Evolutionary conservation across 2,888 invertebrate genomes (phyloP), one percentile per base, ranked within the genome.

Genomic region (Caenorhabditis sp.): DNA sequence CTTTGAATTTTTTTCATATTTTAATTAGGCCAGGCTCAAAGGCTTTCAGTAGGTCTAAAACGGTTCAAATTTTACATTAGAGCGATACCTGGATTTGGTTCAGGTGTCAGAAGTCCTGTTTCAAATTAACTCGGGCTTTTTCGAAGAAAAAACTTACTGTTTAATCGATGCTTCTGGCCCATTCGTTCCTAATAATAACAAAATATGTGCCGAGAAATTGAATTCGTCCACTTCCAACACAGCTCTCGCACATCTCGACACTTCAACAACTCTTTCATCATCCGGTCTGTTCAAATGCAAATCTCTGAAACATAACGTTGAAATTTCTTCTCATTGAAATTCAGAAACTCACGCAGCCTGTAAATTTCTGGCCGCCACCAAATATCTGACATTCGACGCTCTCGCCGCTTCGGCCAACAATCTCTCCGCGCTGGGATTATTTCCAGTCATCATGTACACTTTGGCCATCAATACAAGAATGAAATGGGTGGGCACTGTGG

Each of bases 391-490:
- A 12, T 60, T 64, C 4, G 31, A 10, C 31, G 64, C 63, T 38
- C 62, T 62, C 0, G 65, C 62, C 0, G 73, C 73, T 27, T 73
- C 62, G 1, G 61, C 27, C 14, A 73, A 20, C 38, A 72, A 59
- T 52, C 57, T 57, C 14, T 50, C 49, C 14, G 72, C 67, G 17
- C 62, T 64, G 23, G 63, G 58, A 21, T 20, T 21, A 36, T 72
- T 72, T 31, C 67, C 67, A n/a, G 72, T 67, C 72, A 72, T 72
- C 67, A 73, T 59, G 38, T 68, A 73, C 0, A 73, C 73, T 27
- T 73, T 73, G 0, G 73, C 54, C 68, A 68, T 68, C 8, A 68
- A 54, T 1, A 68, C 27, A 23, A 73, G 36, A 49, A 57, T 68
- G 57, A 73, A 73, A 31, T 73, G 73, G 23, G 68, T 73, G 7